phyloP scores from a whole-genome alignment of 2,797 vertebrate species.

The Crenichthys baileyi region DNA sequence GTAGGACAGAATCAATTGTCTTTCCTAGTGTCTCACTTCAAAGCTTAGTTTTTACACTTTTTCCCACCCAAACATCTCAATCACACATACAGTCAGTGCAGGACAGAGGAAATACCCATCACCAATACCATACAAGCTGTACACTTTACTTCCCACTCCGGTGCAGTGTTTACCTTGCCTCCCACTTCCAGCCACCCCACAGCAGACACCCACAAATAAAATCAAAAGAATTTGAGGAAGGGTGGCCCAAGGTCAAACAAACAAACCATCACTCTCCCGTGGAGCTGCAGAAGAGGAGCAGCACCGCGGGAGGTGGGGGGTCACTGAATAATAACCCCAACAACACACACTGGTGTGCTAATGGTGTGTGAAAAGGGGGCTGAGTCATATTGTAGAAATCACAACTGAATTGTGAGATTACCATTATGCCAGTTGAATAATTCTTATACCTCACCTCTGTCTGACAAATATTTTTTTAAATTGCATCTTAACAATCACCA shows the following conservation, averaged over 20 bases:
- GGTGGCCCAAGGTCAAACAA: conserved; percentile 46
- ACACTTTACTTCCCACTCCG: conserved; percentile 57
- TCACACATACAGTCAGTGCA: conserved; percentile 26
- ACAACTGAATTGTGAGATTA: background rate
- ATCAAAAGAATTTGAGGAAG: conserved; percentile 49
- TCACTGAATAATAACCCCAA: background rate
- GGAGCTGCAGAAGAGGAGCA: conserved; percentile 41
- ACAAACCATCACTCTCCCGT: conserved; percentile 52
- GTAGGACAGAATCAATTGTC: conserved; percentile 11
- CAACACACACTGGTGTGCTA: conserved; percentile 47
- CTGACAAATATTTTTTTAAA: no score
- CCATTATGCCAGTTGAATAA: background rate
- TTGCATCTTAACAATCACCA: background rate
- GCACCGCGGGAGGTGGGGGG: conserved; percentile 24
- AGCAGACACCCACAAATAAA: conserved; percentile 25
- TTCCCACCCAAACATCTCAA: conserved; percentile 7
- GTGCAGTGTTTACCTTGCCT: conserved; percentile 64
- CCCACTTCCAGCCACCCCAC: conserved; percentile 41
- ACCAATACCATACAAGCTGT: conserved; percentile 53
- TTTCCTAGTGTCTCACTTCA: conserved; percentile 29
- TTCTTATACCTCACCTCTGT: background rate
- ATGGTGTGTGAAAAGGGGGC: conserved; percentile 29
- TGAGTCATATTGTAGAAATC: background rate
- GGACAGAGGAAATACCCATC: conserved; percentile 18
- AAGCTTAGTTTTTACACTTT: conserved; percentile 17